phyloP scores from a whole-genome alignment of 2,113 vertebrate genomes.

The Rafetus swinhoei region DNA sequence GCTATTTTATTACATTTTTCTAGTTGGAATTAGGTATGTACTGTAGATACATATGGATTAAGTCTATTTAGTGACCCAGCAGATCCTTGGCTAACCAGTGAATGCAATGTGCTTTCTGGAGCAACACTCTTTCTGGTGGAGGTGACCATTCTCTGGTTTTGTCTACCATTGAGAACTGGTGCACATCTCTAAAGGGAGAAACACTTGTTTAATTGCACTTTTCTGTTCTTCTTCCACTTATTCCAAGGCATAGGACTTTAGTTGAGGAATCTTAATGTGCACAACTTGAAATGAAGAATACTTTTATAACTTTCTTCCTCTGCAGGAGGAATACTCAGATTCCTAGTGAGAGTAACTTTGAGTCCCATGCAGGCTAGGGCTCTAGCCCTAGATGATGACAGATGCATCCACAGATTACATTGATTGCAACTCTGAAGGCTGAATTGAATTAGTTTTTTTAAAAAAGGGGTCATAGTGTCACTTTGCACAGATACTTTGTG shows the following conservation, averaged over 20 bases:
- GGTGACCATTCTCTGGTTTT: background rate
- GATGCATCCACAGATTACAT: background rate
- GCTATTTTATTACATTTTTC: background rate
- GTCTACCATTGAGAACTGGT: background rate
- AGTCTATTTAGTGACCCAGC: background rate
- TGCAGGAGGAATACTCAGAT: background rate
- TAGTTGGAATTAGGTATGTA: background rate
- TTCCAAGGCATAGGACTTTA: accelerated
- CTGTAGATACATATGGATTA: background rate
- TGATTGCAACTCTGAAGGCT: background rate
- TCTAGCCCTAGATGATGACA: background rate
- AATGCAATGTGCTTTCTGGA: background rate
- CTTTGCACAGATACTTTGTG: background rate
- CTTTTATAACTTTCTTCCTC: background rate
- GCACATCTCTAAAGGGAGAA: background rate
- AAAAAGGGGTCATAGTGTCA: background rate
- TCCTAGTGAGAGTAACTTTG: background rate
- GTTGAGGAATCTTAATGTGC: background rate
- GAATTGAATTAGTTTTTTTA: background rate
- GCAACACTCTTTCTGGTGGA: background rate
- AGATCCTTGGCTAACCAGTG: background rate
- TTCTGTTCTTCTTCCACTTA: background rate
- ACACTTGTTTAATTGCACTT: background rate
- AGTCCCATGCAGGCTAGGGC: background rate
- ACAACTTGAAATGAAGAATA: background rate